Evolutionary conservation across 1,140 invertebrate species (phyloP).

Genomic region (Vanessa atalanta): DNA sequence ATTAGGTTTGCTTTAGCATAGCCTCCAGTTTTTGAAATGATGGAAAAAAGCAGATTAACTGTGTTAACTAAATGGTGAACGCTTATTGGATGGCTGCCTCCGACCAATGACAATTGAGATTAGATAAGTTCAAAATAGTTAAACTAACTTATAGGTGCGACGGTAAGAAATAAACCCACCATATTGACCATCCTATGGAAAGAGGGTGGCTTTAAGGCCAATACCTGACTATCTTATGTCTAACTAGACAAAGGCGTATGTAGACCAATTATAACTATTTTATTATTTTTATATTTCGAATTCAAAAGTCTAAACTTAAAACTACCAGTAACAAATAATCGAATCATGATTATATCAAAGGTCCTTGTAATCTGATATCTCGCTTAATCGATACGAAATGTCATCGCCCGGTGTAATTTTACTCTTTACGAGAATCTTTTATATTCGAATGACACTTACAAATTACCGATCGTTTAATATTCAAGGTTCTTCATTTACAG

Average conservation of each 20-base stretch:
- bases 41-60: no score
- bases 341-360: constrained; percentile 24
- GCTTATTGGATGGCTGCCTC: no score
- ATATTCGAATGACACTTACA: constrained; percentile 26
- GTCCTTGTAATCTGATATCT: constrained; percentile 28
- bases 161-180: no score
- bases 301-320: background rate
- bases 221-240: no score
- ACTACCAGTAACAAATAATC: constrained; percentile 29
- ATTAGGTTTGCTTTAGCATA: no score
- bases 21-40: no score
- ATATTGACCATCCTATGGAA: no score
- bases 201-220: no score
- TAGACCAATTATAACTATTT: background rate
- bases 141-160: no score
- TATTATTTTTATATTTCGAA: background rate
- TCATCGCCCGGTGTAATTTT: constrained; percentile 33
- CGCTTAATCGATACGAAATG: constrained; percentile 33
- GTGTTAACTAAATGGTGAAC: no score
- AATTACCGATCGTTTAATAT: constrained; percentile 23
- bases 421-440: constrained; percentile 16
- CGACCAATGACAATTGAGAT: no score
- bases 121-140: no score
- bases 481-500: constrained; percentile 6
- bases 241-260: background rate